Base-by-base conservation (phyloP, 1,140 invertebrate species). In the Antheraea mylitta region DNA sequence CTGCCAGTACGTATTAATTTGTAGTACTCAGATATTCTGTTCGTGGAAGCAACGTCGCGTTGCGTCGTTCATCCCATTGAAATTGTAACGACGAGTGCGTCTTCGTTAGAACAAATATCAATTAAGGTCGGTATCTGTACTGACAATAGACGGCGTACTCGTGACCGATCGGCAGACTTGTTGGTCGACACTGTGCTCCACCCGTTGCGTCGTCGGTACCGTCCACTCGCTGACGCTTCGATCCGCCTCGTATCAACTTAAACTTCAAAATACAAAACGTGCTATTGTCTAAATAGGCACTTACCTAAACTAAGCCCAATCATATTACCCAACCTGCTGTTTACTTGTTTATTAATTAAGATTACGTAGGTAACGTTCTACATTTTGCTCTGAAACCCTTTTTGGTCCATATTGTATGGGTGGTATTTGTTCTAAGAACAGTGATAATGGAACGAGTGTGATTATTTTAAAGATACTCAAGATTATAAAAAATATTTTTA, bases 221-320 rank as follows among this genome's bases (percentile, higher is more conserved):
- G 19, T 37, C 53, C 22, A 68, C 67, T 36, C 64, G 22, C 58
- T 48, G 63, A 22, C 53, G 36, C 16, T 66, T 19, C 59, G 19
- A 48, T 38, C 53, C 64, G 45, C 48, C 62, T 64, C 74, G 42
- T 66, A 65, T 63, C 66, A 82, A 84, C 82, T 85, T 74, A 79
- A 85, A 84, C 79, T 87, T 75, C 76, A 81, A 87, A 89, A 87
- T 87, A 83, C 82, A 78, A 91, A 86, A 91, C 87, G 87, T 91
- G 87, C 79, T 86, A 84, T 81, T 78, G 85, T 87, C 76, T 91
- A 90, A 91, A 87, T 77, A 88, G 83, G 71, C 78, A 81, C 79
- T 89, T 82, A 78, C 74, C 74, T 75, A 78, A 80, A 83, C 75
- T 82, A 76, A 81, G 75, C 75, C 65, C 67, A 69, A 58, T 62